A percentile compares a stretch with the other conserved stretches of the same genome.
phyloP scores from a whole-genome alignment of 2,113 vertebrate genomes.

The Burhinus oedicnemus region DNA sequence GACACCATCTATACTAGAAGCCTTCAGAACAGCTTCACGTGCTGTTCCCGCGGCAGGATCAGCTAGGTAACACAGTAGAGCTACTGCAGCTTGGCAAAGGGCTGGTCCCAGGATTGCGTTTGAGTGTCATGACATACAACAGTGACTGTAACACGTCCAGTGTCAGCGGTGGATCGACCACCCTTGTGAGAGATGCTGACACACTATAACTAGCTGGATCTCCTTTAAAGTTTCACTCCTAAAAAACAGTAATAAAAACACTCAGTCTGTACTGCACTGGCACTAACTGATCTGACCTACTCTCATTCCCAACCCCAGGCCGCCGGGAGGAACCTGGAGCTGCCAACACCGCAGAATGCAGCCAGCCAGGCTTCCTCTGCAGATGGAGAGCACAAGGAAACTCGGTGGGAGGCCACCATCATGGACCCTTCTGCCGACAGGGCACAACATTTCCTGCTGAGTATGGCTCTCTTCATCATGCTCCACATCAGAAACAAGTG shows the following conservation, averaged over 20 bases:
- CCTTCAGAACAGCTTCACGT: neutral
- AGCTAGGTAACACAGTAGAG: neutral
- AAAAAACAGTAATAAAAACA: fast-evolving
- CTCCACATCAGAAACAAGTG: neutral
- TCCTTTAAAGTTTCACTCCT: no score
- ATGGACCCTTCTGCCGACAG: no score
- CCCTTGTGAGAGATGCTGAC: neutral
- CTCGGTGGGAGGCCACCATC: no score
- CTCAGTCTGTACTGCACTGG: no score
- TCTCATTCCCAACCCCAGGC: neutral
- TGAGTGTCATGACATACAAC: fast-evolving
- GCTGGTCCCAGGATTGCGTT: neutral
- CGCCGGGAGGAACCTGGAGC: no score
- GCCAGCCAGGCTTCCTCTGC: no score
- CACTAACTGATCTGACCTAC: neutral
- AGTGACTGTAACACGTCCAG: fast-evolving
- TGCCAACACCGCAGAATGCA: no score
- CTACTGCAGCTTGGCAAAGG: no score
- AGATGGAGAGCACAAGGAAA: no score
- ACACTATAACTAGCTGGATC: fast-evolving
- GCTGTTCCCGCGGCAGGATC: fast-evolving
- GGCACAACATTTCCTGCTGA: no score
- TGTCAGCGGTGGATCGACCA: neutral
- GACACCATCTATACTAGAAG: neutral
- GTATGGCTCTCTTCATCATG: no score